Conservation (phyloP, 2,113 vertebrate genomes). For the Natator depressus region DNA sequence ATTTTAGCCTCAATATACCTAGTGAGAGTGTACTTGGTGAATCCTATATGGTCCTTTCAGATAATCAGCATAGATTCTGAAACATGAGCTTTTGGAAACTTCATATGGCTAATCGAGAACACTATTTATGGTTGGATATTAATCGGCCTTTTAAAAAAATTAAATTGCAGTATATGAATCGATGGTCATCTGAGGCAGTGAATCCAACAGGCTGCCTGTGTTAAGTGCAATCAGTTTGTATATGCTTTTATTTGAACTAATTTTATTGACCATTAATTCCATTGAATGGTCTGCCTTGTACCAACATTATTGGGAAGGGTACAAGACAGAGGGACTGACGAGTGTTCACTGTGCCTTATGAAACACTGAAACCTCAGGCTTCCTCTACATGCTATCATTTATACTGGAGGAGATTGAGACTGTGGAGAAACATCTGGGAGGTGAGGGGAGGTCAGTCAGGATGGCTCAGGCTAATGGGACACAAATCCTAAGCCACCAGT, state of each 20-base stretch:
- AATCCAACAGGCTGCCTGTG: neutral
- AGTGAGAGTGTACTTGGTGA: neutral
- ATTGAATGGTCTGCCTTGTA: neutral
- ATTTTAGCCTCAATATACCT: neutral
- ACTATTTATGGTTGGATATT: neutral
- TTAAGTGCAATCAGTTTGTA: accelerated
- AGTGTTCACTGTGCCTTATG: neutral
- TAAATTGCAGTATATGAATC: neutral
- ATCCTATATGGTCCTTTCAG: neutral
- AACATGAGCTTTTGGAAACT: neutral
- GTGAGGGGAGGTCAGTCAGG: neutral
- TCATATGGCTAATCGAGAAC: neutral
- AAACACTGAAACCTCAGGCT: neutral
- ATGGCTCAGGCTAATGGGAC: neutral
- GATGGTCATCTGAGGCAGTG: neutral
- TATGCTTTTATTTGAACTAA: neutral
- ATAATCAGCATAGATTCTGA: neutral
- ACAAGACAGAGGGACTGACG: neutral
- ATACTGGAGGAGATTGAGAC: neutral
- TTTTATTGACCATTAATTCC: accelerated
- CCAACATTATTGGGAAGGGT: neutral
- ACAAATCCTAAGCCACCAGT: neutral
- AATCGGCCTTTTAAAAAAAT: neutral
- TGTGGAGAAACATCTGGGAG: neutral
- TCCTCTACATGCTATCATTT: neutral